phyloP scores from a whole-genome alignment of 2,888 invertebrate genomes.

The Hirtodrosophila duncani region DNA sequence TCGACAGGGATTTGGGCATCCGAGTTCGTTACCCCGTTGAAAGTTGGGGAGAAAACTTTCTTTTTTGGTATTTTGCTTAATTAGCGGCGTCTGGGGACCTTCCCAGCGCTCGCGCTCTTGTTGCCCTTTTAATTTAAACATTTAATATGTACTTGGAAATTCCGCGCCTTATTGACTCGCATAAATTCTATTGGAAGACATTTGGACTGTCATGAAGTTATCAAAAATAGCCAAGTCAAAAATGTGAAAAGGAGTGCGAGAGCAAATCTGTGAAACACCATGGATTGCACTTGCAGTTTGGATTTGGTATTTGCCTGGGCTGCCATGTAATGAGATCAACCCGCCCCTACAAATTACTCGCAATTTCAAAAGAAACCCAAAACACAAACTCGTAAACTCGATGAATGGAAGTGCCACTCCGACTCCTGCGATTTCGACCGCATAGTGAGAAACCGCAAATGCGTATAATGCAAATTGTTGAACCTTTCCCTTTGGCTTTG shows the following conservation, averaged over 20 bases:
- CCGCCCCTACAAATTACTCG: constrained; percentile 72
- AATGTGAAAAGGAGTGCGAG: too few species aligned
- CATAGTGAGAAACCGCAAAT: constrained; percentile 61
- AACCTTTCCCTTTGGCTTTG: too few species aligned
- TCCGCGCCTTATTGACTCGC: constrained; percentile 29
- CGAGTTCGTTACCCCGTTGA: neutral
- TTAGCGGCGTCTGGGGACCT: constrained; percentile 65
- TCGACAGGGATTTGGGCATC: too few species aligned
- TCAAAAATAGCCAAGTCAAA: constrained; percentile 5
- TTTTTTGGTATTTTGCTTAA: constrained; percentile 64
- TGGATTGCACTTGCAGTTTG: neutral
- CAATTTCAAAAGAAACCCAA: constrained; percentile 46
- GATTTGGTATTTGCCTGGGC: neutral
- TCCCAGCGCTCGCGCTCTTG: too few species aligned
- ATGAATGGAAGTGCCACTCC: too few species aligned
- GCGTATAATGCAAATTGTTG: constrained; percentile 66
- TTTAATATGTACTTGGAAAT: constrained; percentile 42
- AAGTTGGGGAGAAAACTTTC: constrained; percentile 13
- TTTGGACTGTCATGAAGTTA: constrained; percentile 23
- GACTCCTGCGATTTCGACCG: constrained; percentile 14
- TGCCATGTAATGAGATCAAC: constrained; percentile 75
- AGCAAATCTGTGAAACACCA: too few species aligned
- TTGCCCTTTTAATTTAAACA: constrained; percentile 44
- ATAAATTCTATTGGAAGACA: constrained; percentile 47
- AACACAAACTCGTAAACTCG: too few species aligned